Conservation (phyloP, 2,888 invertebrate species). For the Trimorus sp. region DNA sequence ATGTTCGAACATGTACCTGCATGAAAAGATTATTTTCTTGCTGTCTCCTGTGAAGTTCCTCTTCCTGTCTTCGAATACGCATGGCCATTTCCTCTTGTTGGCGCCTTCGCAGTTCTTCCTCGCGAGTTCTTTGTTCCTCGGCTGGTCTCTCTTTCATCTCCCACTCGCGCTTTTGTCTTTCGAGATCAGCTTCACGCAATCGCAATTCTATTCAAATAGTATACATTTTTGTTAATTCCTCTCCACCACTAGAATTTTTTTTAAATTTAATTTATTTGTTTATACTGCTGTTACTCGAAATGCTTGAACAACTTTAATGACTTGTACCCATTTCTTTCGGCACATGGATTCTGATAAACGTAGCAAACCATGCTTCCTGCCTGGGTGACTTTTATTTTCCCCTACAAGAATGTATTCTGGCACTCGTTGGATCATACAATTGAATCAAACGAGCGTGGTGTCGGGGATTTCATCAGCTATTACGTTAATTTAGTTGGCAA, state of each 20-base stretch:
- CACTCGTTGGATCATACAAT: constrained; percentile 42
- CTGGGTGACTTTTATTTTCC: constrained; percentile 41
- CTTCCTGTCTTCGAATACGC: constrained; percentile 91
- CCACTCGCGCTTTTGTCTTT: constrained; percentile 92
- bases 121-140: constrained; percentile 88
- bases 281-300: too few relatives aligned
- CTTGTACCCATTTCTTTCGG: constrained; percentile 35
- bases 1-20: constrained; percentile 84
- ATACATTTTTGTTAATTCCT: neutral
- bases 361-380: constrained; percentile 46
- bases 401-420: constrained; percentile 30
- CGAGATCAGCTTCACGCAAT: constrained; percentile 92
- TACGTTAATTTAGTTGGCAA: too few relatives aligned
- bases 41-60: constrained; percentile 91
- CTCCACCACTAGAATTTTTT: too few relatives aligned
- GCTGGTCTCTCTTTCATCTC: constrained; percentile 91
- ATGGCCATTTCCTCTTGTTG: constrained; percentile 90
- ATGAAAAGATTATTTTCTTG: constrained; percentile 94
- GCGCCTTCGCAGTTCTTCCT: constrained; percentile 86
- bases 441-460: constrained; percentile 42
- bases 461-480: too few relatives aligned
- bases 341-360: constrained; percentile 17
- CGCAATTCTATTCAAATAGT: constrained; percentile 85
- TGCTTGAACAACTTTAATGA: neutral
- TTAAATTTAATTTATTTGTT: too few relatives aligned